A percentile compares a stretch with the other conserved stretches of the same genome.
Evolutionary conservation across 2,797 vertebrate genomes (phyloP).

Genomic region (Coccyzus lansbergi): DNA sequence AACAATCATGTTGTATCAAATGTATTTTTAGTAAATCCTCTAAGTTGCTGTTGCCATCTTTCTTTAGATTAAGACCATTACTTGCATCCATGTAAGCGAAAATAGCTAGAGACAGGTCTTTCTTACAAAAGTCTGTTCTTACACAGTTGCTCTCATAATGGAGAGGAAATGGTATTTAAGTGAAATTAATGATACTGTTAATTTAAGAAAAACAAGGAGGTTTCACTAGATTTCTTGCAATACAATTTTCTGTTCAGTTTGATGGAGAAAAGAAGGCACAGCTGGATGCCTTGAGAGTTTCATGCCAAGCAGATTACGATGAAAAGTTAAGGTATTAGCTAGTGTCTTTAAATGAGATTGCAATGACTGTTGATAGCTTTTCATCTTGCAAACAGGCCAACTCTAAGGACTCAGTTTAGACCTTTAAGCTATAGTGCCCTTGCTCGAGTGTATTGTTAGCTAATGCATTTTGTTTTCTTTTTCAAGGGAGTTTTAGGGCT

Average conservation of each 20-base stretch:
- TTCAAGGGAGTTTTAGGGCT: not conserved
- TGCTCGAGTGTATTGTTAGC: not conserved
- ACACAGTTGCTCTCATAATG: not conserved
- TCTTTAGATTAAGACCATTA: not conserved
- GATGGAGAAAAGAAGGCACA: not conserved
- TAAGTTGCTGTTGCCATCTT: not conserved
- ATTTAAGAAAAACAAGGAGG: not conserved
- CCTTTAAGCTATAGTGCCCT: not conserved
- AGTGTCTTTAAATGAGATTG: not conserved
- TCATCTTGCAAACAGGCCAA: not conserved
- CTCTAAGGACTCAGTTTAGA: not conserved
- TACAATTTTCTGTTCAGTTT: not conserved
- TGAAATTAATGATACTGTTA: not conserved
- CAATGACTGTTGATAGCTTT: not conserved
- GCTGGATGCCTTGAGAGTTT: not conserved
- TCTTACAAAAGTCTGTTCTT: not conserved
- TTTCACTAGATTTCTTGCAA: not conserved
- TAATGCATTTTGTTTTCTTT: not conserved
- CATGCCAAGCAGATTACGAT: not conserved
- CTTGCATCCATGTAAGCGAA: not conserved
- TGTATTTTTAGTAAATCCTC: not conserved
- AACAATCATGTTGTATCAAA: fast-evolving
- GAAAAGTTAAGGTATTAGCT: not conserved
- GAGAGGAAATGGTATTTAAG: not conserved
- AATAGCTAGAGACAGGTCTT: not conserved